Base-by-base conservation (phyloP, 2,888 invertebrate species). In the Coenonympha arcania region DNA sequence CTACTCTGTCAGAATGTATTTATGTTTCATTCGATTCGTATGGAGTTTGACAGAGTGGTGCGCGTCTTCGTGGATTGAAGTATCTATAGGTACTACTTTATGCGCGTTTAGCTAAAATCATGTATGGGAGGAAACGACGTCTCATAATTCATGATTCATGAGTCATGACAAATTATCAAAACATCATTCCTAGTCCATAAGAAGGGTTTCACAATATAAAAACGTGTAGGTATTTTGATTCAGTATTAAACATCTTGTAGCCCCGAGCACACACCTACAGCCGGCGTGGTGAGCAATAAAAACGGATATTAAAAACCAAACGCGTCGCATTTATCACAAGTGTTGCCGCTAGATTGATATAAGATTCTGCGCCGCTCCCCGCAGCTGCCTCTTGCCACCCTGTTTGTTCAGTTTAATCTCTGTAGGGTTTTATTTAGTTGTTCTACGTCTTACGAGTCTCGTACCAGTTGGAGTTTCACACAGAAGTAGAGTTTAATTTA, bases 341-440 rank as follows among this genome's bases (percentile, higher is more conserved):
- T 73, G 74, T 69, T 73, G 65, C 73, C 71, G 62, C 52, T 58
- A 67, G 66, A 72, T 73, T 68, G 73, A 70, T 71, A 73, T 72
- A 73, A 73, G 68, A 71, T 71, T 62, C 63, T 28, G 34, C 45
- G 20, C 11, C 20, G 64, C 55, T 47, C 5, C 13, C 15, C 15
- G 1, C 3, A 5, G 13, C 26, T 16, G 18, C 13, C 18, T 63
- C 55, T 48, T 31, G 30, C 50, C 41, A 43, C 36, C 52, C 54
- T 15, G 20, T 26, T 30, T 37, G 15, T 8, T 18, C n/a, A 11
- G 16, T 16, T 24, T 11, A n/a, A 16, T 44, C 44, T 33, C 18
- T 26, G 28, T 24, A 26, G n/a, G 40, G 33, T 20, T 43, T 9
- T 31, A 18, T 28, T 22, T 22, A 31, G 30, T 22, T 2, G 22